phyloP scores from a whole-genome alignment of 2,797 vertebrate genomes.

The Tolypeutes matacus region DNA sequence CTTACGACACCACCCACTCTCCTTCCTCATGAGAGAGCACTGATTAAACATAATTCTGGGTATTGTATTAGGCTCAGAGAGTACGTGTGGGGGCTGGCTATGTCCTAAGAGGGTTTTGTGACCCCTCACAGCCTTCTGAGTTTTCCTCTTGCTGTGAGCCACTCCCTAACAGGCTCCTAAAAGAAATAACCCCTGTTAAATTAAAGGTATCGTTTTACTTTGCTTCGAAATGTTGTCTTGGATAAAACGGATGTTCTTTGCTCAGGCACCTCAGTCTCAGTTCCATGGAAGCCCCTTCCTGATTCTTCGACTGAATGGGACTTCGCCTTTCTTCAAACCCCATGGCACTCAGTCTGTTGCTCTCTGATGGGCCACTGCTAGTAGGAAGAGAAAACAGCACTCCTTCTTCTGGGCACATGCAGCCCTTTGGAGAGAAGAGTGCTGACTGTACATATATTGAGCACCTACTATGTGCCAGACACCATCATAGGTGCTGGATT shows the following conservation, averaged over 20 bases:
- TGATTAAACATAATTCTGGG: neutral
- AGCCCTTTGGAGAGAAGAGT: neutral
- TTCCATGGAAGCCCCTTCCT: neutral
- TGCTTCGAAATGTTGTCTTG: constrained; percentile 16
- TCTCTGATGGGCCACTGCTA: too few relatives aligned
- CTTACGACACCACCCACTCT: neutral
- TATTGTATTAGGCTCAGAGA: neutral
- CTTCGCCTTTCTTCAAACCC: neutral
- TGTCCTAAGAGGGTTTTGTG: neutral
- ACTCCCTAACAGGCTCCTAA: neutral
- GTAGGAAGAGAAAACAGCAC: neutral
- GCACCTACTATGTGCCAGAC: neutral
- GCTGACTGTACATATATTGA: neutral
- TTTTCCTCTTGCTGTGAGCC: neutral
- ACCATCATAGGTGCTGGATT: neutral
- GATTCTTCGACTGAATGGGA: neutral
- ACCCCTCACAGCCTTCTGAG: neutral
- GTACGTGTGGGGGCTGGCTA: neutral
- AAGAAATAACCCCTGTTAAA: neutral
- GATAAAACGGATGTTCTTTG: neutral
- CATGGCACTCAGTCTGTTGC: neutral
- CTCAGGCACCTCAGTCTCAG: neutral
- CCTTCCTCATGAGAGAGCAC: neutral
- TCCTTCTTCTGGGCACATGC: neutral
- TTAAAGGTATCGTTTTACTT: constrained; percentile 29